Conservation (phyloP, 2,113 vertebrate genomes). For the human (Homo sapiens) region DNA sequence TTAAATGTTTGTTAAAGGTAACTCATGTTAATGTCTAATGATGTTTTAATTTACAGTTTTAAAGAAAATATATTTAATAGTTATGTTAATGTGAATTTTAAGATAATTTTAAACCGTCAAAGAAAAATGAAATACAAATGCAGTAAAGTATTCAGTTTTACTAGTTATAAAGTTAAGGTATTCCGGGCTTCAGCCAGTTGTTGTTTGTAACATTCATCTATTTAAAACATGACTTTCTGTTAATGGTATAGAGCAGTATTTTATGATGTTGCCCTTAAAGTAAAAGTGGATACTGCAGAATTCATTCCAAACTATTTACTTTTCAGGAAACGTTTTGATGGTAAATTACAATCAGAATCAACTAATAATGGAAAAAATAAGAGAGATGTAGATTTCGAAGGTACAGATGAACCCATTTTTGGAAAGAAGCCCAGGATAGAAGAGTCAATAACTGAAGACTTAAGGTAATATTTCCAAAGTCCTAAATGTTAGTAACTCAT, state of each 20-base stretch:
- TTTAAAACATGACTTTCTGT: not conserved
- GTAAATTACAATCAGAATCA: conserved; percentile 71
- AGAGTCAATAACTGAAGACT: conserved; percentile 85
- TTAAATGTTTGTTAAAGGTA: conserved; percentile 28
- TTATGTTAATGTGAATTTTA: not conserved
- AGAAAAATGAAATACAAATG: conserved; percentile 16
- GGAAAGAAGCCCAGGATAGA: conserved; percentile 92
- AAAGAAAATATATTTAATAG: not conserved
- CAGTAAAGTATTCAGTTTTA: not conserved
- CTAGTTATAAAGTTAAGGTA: not conserved
- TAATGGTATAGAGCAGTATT: not conserved
- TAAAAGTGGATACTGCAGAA: not conserved
- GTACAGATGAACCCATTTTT: conserved; percentile 84
- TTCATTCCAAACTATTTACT: not conserved
- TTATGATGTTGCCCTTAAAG: not conserved
- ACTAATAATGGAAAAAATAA: conserved; percentile 80
- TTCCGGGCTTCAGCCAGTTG: not conserved
- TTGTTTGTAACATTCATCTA: not conserved
- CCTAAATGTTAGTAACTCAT: conserved; percentile 4
- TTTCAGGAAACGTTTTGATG: conserved; percentile 85
- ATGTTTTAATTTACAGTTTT: not conserved
- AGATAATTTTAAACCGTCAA: not conserved
- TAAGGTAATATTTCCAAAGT: conserved; percentile 86
- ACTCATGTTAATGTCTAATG: not conserved
- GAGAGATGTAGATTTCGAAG: conserved; percentile 85